These are phyloP conservation scores for Matsumyia berberina DNA, from an alignment of 2,888 invertebrate species.

Conservation along the genomic window DNA sequence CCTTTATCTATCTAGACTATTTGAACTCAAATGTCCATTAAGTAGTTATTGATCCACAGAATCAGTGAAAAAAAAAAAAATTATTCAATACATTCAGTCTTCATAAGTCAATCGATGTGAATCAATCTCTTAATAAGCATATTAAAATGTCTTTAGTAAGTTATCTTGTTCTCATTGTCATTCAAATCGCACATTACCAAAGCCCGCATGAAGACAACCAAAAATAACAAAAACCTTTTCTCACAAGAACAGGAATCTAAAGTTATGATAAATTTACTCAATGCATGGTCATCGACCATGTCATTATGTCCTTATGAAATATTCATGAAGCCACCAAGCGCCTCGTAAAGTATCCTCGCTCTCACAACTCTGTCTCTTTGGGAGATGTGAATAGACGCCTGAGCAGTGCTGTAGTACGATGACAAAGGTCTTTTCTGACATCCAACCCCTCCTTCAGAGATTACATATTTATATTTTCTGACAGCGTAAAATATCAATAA, in stretches of 20 bases:
- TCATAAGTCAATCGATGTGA: slow-evolving; percentile 60
- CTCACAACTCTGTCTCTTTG: not conserved
- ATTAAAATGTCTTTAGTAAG: slow-evolving; percentile 57
- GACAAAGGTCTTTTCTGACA: slow-evolving; percentile 12
- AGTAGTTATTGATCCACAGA: not conserved
- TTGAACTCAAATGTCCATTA: slow-evolving; percentile 13
- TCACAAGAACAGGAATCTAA: slow-evolving; percentile 43
- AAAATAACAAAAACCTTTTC: slow-evolving; percentile 22
- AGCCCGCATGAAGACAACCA: slow-evolving; percentile 18
- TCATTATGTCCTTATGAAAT: slow-evolving; percentile 73
- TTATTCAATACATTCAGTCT: slow-evolving; percentile 41
- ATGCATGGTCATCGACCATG: slow-evolving; percentile 73
- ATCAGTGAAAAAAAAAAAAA: slow-evolving; percentile 46
- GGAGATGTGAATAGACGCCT: not conserved
- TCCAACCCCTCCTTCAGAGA: not conserved
- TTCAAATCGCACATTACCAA: slow-evolving; percentile 62
- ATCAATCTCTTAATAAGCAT: slow-evolving; percentile 65
- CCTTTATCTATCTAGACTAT: not conserved
- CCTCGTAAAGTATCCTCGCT: slow-evolving; percentile 47
- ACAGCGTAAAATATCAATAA: slow-evolving; percentile 62
- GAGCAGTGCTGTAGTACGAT: slow-evolving; percentile 10
- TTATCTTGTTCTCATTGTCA: slow-evolving; percentile 56
- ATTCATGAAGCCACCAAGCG: slow-evolving; percentile 69
- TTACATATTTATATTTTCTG: slow-evolving; percentile 63
- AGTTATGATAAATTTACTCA: slow-evolving; percentile 73